Percentiles rank a stretch among this genome's conserved stretches.
phyloP scores from a whole-genome alignment of 2,113 vertebrate species.

The Loxodonta africana region DNA sequence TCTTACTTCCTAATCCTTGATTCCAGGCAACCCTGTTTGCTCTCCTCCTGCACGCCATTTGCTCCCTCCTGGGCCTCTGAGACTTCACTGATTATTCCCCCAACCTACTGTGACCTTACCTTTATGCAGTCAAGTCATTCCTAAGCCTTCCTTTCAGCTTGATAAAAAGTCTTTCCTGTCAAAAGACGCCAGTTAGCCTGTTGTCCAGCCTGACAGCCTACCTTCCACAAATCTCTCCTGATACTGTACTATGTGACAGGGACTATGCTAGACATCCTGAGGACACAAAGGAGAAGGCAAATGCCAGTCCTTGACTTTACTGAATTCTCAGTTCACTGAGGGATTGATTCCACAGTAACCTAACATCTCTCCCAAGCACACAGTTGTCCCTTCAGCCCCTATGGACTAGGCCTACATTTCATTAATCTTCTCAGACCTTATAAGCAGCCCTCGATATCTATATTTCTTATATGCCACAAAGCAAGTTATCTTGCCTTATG shows the following conservation, averaged over 20 bases:
- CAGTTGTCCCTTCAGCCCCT: background rate
- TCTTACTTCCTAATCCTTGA: slow-evolving; percentile 30
- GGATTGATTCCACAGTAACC: background rate
- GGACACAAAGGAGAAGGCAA: background rate
- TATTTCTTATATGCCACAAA: background rate
- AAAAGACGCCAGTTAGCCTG: background rate
- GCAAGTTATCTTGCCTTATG: background rate
- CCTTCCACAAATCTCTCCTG: background rate
- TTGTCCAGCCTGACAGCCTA: background rate
- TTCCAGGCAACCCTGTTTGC: background rate
- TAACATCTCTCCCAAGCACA: background rate
- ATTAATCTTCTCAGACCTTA: background rate
- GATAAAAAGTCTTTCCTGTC: slow-evolving; percentile 45
- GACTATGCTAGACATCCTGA: background rate
- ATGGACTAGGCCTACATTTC: background rate
- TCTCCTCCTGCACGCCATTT: background rate
- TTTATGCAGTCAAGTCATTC: slow-evolving; percentile 48
- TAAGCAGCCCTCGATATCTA: background rate
- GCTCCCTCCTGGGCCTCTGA: background rate
- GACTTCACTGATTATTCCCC: background rate
- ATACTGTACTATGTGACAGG: background rate
- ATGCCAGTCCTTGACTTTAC: background rate
- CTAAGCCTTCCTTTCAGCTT: slow-evolving; percentile 47
- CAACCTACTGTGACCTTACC: background rate
- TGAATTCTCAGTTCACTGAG: background rate